These are phyloP conservation scores for Thera britannica DNA, from an alignment of 2,888 invertebrate species.

Conservation along the genomic window DNA sequence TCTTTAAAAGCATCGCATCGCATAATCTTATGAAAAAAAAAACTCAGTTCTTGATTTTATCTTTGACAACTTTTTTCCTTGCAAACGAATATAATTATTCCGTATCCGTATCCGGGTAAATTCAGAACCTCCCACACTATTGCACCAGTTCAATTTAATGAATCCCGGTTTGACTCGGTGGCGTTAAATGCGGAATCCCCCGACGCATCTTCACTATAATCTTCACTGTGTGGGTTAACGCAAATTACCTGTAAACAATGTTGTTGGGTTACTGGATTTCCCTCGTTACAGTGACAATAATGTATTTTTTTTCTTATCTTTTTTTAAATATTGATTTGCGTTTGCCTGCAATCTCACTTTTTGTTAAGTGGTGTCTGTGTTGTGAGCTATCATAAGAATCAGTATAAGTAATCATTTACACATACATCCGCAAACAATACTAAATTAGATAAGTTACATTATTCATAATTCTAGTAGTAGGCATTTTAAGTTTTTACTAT, in stretches of 20 bases:
- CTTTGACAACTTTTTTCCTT: neutral
- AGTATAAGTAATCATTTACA: too few relatives aligned
- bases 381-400: too few relatives aligned
- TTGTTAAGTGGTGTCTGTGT: too few relatives aligned
- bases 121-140: constrained; percentile 6
- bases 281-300: constrained; percentile 1
- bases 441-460: too few relatives aligned
- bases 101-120: constrained; percentile 7
- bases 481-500: too few relatives aligned
- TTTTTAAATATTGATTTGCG: too few relatives aligned
- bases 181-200: constrained; percentile 61
- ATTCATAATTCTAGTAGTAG: too few relatives aligned
- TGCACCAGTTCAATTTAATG: constrained; percentile 63
- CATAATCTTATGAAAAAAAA: neutral
- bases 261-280: constrained; percentile 15
- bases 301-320: too few relatives aligned
- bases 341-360: too few relatives aligned
- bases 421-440: too few relatives aligned
- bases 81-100: neutral
- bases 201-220: constrained; percentile 52
- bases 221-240: constrained; percentile 43
- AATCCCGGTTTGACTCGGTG: constrained; percentile 61
- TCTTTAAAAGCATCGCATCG: too few relatives aligned
- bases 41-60: neutral
- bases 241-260: constrained; percentile 31